phyloP scores from a whole-genome alignment of 2,113 vertebrate species.

The Sisor rabdophorus region DNA sequence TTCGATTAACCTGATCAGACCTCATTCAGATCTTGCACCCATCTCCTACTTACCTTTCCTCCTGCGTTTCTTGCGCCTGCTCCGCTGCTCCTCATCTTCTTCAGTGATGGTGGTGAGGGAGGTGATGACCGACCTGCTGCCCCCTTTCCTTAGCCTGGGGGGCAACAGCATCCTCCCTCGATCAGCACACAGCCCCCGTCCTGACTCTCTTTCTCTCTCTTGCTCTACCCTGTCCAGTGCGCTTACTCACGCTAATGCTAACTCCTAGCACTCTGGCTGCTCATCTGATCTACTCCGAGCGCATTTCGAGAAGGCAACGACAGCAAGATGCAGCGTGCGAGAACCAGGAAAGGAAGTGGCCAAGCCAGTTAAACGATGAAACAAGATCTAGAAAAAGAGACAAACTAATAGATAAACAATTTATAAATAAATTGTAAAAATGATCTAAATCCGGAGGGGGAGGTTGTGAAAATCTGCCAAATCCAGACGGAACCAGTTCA shows the following conservation, averaged over 20 bases:
- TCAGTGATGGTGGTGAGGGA: constrained; percentile 91
- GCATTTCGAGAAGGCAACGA: constrained; percentile 24
- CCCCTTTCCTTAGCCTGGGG: constrained; percentile 75
- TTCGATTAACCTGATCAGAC: neutral
- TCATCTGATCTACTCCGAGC: constrained; percentile 61
- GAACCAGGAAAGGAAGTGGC: neutral
- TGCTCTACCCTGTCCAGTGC: constrained; percentile 18
- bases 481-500: neutral
- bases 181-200: constrained; percentile 45
- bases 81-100: constrained; percentile 90
- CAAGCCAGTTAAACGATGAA: neutral
- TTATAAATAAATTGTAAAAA: neutral
- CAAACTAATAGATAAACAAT: neutral
- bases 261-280: constrained; percentile 64
- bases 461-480: constrained; percentile 8
- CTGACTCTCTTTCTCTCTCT: constrained; percentile 41
- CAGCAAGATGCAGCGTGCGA: neutral
- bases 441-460: neutral
- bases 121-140: constrained; percentile 72
- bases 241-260: constrained; percentile 52
- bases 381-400: neutral
- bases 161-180: constrained; percentile 53
- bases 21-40: neutral
- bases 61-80: constrained; percentile 57
- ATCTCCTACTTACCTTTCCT: constrained; percentile 27